Conservation (phyloP, 2,797 vertebrate species). For the Eremophila alpestris region DNA sequence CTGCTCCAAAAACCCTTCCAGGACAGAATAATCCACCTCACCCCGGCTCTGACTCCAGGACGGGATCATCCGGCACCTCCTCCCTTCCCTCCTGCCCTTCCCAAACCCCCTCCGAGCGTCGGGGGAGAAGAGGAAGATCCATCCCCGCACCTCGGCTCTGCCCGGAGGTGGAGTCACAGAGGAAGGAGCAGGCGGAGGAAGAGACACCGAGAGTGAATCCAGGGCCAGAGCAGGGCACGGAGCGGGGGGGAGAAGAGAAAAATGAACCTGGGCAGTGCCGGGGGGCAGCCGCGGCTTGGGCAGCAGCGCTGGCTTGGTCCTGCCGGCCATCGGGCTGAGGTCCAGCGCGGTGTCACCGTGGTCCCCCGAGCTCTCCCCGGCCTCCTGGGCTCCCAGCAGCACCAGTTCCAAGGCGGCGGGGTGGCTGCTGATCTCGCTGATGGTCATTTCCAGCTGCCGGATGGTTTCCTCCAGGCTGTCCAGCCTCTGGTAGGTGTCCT, state of each 20-base stretch:
- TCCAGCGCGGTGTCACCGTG: background rate
- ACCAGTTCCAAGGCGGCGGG: conserved; percentile 32
- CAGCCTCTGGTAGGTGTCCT: conserved; percentile 80
- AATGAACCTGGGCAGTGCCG: conserved; percentile 79
- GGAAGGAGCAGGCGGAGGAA: conserved; percentile 42
- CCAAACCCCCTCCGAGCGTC: background rate
- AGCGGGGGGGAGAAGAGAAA: conserved; percentile 34
- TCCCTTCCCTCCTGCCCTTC: background rate
- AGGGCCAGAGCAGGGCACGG: conserved; percentile 5
- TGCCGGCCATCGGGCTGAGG: background rate
- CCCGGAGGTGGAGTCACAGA: conserved; percentile 29
- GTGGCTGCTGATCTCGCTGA: conserved; percentile 84
- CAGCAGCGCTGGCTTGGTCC: conserved; percentile 80
- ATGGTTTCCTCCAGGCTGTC: conserved; percentile 94
- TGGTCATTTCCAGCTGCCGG: conserved; percentile 87
- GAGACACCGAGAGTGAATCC: conserved; percentile 34
- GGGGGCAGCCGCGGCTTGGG: conserved; percentile 80
- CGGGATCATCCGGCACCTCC: background rate
- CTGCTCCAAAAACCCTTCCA: background rate
- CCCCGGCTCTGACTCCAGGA: background rate
- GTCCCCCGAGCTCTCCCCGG: background rate
- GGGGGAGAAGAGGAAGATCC: background rate
- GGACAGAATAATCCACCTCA: accelerated
- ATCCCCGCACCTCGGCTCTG: background rate
- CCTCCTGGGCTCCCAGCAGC: background rate